phyloP scores from a whole-genome alignment of 2,888 invertebrate genomes.

The Lycaena phlaeas region DNA sequence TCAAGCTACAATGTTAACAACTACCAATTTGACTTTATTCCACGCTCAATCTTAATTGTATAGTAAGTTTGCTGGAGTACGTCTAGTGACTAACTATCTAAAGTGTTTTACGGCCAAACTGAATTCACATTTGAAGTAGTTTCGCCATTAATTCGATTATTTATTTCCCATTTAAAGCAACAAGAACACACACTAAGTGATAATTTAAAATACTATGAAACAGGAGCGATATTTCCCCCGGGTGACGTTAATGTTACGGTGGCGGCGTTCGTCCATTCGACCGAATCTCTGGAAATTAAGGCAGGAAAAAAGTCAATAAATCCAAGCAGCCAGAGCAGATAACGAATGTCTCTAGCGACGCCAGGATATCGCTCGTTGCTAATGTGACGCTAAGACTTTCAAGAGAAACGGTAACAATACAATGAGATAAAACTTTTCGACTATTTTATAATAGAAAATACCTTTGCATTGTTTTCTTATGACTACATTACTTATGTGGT shows the following conservation, averaged over 20 bases:
- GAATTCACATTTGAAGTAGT: background rate
- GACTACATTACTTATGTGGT: too few species aligned
- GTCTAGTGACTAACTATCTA: too few species aligned
- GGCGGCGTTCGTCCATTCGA: conserved; percentile 59
- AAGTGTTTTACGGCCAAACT: background rate
- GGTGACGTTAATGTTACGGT: conserved; percentile 64
- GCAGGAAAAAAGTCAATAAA: conserved; percentile 67
- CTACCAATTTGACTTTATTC: background rate
- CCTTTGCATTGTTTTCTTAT: too few species aligned
- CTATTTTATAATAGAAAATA: too few species aligned
- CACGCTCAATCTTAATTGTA: background rate
- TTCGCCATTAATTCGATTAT: background rate
- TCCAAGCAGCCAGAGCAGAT: conserved; percentile 55
- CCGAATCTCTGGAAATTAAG: conserved; percentile 69
- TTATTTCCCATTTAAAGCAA: conserved; percentile 9
- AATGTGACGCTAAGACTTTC: conserved; percentile 43
- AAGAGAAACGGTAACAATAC: background rate
- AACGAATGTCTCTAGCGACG: conserved; percentile 44
- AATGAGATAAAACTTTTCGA: too few species aligned
- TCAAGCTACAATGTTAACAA: background rate
- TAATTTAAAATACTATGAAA: conserved; percentile 58
- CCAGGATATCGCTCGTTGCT: conserved; percentile 25
- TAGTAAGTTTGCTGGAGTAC: too few species aligned
- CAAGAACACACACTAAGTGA: conserved; percentile 23
- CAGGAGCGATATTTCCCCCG: conserved; percentile 63